Base-by-base conservation (phyloP, 1,140 invertebrate species). In the Bombus impatiens region DNA sequence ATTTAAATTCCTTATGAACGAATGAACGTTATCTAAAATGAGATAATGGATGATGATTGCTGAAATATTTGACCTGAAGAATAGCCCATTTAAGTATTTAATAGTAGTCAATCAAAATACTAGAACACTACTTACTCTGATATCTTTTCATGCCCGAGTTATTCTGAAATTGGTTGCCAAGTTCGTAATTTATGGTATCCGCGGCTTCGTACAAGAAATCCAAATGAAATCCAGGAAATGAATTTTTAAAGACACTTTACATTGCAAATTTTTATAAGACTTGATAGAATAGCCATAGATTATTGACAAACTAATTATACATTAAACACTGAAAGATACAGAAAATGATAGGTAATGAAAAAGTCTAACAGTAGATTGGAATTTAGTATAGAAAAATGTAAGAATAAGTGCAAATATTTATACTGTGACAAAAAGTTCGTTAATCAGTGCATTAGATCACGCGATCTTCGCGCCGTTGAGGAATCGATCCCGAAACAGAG, bases 401-500 rank as follows among this genome's bases (percentile, higher is more conserved):
- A n/a, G 28, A n/a, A n/a, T 12, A 25, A n/a, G 59, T 28, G 59
- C 59, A n/a, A 62, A 62, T n/a, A 62, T 28, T n/a, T n/a, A 47
- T 47, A n/a, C 59, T n/a, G 1, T n/a, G 59, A n/a, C 59, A 62
- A 62, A 62, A 62, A n/a, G 59, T 62, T 62, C 28, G 28, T 62
- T 62, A 62, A 62, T n/a, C 12, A 62, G 59, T n/a, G 59, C 59
- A 3, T 13, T 62, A n/a, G 78, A 92, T 92, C 92, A 93, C 90
- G 92, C 93, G 92, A 93, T 92, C 88, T 84, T 84, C 81, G 67
- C 47, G 74, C 83, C 80, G 88, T 90, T 89, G 86, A 82, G 82
- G 82, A 78, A 83, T 82, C 81, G 85, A 92, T 92, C 40, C 62
- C 89, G 79, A 42, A 86, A 78, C 62, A 62, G 83, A 62, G 83